Evolutionary conservation across 2,888 invertebrate species (phyloP), one percentile per base, ranked within the genome.

Genomic region (Poecilobothrus nobilitatus): DNA sequence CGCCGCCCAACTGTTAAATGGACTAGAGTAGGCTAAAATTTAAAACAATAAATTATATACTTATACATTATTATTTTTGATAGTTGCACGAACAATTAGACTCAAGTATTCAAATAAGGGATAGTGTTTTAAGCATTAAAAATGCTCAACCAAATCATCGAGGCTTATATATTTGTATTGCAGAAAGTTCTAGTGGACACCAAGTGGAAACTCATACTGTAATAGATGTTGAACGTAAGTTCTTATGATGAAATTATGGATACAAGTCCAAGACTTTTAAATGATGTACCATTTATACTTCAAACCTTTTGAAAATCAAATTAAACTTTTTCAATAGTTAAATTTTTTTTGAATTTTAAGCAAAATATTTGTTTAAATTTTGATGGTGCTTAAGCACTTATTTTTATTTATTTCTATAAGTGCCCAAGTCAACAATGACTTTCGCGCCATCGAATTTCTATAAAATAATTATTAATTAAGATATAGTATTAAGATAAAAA

Each of bases 181-280:
- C 90, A 0, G 83, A 82, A 22, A 88, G 89, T 68, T 78, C 84
- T 22, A 86, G 86, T 8, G 86, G 86, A 18, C 5, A 10, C 9
- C 78, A 82, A 8, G 86, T 87, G 53, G 88, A 89, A 76, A 86
- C 87, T 27, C 90, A 89, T 69, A 88, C 91, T 0, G 85, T 87
- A 73, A 85, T 97, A 66, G 92, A 94, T 78, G 90, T 97, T 71
- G 93, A 94, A 84, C 88, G 94, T 92, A 83, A 88, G 90, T 84
- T 68, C 34, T n/a, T 7, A 34, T 34, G 8, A 34, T 34, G 5
- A 34, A 34, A n/a, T n/a, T n/a, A n/a, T n/a, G n/a, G n/a, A n/a
- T n/a, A n/a, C n/a, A n/a, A n/a, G n/a, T n/a, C 2, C 27, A 5
- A 27, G 27, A 5, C 3, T 27, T 27, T 27, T 27, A 27, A 5